These are phyloP conservation scores for Diachasma alloeum DNA, from an alignment of 1,140 invertebrate genomes.

Conservation along the genomic window DNA sequence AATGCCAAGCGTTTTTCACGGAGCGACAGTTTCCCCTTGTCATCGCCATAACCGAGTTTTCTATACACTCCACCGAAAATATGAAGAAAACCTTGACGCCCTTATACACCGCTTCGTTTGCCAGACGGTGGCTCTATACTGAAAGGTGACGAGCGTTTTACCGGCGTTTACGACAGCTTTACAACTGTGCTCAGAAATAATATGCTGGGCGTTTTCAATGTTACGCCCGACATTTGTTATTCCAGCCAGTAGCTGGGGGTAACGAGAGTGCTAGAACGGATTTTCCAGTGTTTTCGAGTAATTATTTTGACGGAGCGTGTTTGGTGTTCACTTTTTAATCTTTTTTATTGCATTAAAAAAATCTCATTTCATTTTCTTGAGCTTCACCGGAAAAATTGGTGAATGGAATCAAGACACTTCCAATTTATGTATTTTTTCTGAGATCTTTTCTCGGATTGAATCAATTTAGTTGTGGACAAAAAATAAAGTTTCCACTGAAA, in stretches of 20 bases:
- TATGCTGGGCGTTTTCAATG: neutral
- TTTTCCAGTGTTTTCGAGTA: neutral
- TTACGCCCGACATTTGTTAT: neutral
- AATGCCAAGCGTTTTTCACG: neutral
- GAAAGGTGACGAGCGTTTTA: constrained; percentile 23
- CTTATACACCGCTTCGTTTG: neutral
- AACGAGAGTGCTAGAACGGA: neutral
- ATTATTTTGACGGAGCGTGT: neutral
- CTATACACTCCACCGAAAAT: neutral
- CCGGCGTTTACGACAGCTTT: constrained; percentile 15
- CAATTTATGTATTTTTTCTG: too few relatives aligned
- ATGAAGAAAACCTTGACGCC: neutral
- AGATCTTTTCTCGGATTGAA: too few relatives aligned
- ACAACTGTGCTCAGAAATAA: neutral
- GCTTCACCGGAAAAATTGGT: too few relatives aligned
- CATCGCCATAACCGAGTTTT: neutral
- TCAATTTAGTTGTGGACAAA: too few relatives aligned
- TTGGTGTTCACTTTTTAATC: neutral
- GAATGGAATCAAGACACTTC: too few relatives aligned
- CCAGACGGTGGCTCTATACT: neutral
- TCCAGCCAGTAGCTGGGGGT: neutral
- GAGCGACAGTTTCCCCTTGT: neutral
- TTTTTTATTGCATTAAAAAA: too few relatives aligned
- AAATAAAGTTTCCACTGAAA: too few relatives aligned
- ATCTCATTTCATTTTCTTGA: too few relatives aligned